These are phyloP conservation scores for Ctenicera cuprea DNA, from an alignment of 2,888 invertebrate genomes.

Conservation along the genomic window DNA sequence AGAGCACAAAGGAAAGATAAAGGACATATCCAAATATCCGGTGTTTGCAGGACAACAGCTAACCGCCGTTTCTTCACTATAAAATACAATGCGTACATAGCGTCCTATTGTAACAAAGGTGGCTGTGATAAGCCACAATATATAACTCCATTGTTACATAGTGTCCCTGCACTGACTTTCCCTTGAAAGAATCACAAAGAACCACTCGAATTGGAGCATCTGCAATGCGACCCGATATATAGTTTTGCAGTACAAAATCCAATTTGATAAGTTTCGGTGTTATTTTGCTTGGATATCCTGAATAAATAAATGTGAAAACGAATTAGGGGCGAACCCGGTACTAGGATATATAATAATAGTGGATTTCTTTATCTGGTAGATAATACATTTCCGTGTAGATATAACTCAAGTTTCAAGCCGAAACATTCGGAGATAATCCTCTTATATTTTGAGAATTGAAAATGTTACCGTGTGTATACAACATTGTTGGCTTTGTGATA, in stretches of 20 bases:
- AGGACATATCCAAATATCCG: slow-evolving; percentile 53
- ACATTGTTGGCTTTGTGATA: slow-evolving; percentile 58
- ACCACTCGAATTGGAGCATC: slow-evolving; percentile 23
- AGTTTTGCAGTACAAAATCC: not conserved
- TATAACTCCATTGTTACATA: slow-evolving; percentile 31
- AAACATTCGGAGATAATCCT: slow-evolving; percentile 55
- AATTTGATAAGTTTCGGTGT: no score
- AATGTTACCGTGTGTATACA: slow-evolving; percentile 43
- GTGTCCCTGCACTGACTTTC: slow-evolving; percentile 13
- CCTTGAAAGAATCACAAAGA: slow-evolving; percentile 28
- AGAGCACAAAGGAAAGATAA: slow-evolving; percentile 51
- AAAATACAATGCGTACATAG: slow-evolving; percentile 39
- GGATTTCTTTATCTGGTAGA: slow-evolving; percentile 20
- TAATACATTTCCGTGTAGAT: slow-evolving; percentile 53
- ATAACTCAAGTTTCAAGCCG: slow-evolving; percentile 51
- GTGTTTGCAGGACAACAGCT: slow-evolving; percentile 52
- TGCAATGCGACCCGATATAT: slow-evolving; percentile 5
- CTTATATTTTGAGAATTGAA: slow-evolving; percentile 50
- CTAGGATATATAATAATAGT: not conserved
- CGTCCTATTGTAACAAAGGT: slow-evolving; percentile 40
- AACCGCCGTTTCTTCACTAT: slow-evolving; percentile 38
- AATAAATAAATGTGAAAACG: slow-evolving; percentile 2
- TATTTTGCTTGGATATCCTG: slow-evolving; percentile 3
- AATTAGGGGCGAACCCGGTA: not conserved
- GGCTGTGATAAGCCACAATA: slow-evolving; percentile 45